These are phyloP conservation scores for Pantala flavescens DNA, from an alignment of 1,140 invertebrate genomes.

Conservation along the genomic window DNA sequence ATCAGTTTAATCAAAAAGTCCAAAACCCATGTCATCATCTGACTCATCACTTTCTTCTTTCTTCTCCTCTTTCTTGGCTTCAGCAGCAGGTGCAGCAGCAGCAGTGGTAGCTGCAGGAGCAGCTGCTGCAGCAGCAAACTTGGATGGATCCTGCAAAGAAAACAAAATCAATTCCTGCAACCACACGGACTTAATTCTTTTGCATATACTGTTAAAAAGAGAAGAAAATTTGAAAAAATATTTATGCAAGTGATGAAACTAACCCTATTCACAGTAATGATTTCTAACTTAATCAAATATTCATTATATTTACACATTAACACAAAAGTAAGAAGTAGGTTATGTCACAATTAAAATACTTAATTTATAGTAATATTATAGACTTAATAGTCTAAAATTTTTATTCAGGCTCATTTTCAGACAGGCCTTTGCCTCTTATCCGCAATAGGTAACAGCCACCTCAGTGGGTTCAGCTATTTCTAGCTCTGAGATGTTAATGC, in stretches of 20 bases:
- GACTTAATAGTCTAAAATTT: too few relatives aligned
- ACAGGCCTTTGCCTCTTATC: not conserved
- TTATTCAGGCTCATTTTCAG: too few relatives aligned
- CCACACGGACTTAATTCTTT: too few relatives aligned
- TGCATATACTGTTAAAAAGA: too few relatives aligned
- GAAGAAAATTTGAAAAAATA: too few relatives aligned
- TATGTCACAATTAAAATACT: too few relatives aligned
- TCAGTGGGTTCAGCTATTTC: conserved; percentile 34
- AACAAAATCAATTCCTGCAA: not conserved
- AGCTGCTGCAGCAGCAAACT: conserved; percentile 63
- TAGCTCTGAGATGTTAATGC: conserved; percentile 25
- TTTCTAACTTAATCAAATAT: too few relatives aligned
- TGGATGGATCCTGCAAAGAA: conserved; percentile 72
- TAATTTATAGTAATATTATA: too few relatives aligned
- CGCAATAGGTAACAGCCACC: conserved; percentile 14
- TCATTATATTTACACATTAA: too few relatives aligned
- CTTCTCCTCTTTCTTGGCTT: conserved; percentile 67
- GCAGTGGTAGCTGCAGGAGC: conserved; percentile 46
- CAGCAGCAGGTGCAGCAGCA: conserved; percentile 44
- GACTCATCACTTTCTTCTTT: conserved; percentile 70
- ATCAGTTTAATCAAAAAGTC: conserved; percentile 76
- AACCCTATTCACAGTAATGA: too few relatives aligned
- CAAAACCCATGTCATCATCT: conserved; percentile 96
- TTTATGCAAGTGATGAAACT: too few relatives aligned
- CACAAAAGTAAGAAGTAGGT: too few relatives aligned